A percentile compares a stretch with the other conserved stretches of the same genome.
Evolutionary conservation across 2,888 invertebrate species (phyloP).

Genomic region (Smittia aterrima): DNA sequence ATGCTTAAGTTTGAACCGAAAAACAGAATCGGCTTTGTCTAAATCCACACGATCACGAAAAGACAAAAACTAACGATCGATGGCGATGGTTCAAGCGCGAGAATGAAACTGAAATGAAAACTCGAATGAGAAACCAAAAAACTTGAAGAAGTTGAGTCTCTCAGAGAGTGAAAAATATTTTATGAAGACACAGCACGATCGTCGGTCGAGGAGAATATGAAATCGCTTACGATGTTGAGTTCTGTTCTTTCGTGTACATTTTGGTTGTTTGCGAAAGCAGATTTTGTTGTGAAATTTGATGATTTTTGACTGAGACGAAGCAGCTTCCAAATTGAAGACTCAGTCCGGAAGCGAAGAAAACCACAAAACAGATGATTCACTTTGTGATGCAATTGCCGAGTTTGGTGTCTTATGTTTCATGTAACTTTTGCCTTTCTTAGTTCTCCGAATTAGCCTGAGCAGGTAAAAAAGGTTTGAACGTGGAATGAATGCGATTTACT

Average conservation of each 20-base stretch:
- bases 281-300: conserved; percentile 17
- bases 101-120: neutral
- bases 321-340: neutral
- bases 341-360: neutral
- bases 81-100: neutral
- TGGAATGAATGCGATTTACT: neutral
- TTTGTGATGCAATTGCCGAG: neutral
- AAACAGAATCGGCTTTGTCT: neutral
- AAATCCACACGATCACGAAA: neutral
- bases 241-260: neutral
- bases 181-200: too few species aligned
- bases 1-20: neutral
- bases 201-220: neutral
- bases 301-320: neutral
- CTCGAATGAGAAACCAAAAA: neutral
- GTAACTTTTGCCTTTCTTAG: too few species aligned
- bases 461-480: neutral
- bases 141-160: conserved; percentile 3
- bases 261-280: neutral
- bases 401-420: too few species aligned
- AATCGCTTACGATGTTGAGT: neutral
- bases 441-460: too few species aligned
- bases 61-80: neutral
- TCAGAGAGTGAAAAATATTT: neutral
- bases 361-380: conserved; percentile 14